phyloP scores from a whole-genome alignment of 2,113 vertebrate genomes.

The Chroicocephalus ridibundus region DNA sequence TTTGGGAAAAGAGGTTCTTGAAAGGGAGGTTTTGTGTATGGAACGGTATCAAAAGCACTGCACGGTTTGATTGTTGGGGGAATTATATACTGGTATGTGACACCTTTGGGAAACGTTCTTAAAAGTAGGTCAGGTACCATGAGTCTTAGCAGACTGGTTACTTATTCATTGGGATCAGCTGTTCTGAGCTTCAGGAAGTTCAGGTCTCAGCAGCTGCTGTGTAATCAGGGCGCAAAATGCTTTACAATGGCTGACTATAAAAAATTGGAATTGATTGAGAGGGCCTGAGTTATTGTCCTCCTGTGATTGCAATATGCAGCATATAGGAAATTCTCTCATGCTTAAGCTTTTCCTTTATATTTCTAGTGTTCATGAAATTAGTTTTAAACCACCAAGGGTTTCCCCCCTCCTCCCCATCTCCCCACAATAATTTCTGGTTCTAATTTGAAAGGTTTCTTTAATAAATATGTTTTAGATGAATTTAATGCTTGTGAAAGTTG shows the following conservation, averaged over 20 bases:
- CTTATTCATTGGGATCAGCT: slow-evolving; percentile 59
- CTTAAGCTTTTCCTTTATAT: slow-evolving; percentile 28
- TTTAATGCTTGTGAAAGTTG: neutral
- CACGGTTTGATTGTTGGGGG: slow-evolving; percentile 2
- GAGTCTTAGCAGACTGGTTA: slow-evolving; percentile 31
- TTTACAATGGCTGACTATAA: slow-evolving; percentile 36
- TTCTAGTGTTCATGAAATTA: slow-evolving; percentile 37
- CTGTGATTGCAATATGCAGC: slow-evolving; percentile 10
- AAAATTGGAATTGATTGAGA: slow-evolving; percentile 48
- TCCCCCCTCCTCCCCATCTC: neutral
- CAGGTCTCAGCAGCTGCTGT: slow-evolving; percentile 58
- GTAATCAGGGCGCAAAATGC: slow-evolving; percentile 28
- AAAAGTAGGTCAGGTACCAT: slow-evolving; percentile 47
- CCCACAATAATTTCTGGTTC: slow-evolving; percentile 21
- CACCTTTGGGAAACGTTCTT: slow-evolving; percentile 37
- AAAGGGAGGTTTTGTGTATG: slow-evolving; percentile 3
- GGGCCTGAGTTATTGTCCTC: slow-evolving; percentile 57
- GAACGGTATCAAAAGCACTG: neutral
- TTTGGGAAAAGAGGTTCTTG: slow-evolving; percentile 27
- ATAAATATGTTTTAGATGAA: slow-evolving; percentile 1
- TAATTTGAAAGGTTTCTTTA: neutral
- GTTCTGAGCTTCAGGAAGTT: slow-evolving; percentile 52
- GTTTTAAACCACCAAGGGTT: slow-evolving; percentile 31
- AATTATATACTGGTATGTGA: slow-evolving; percentile 20
- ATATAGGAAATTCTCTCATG: slow-evolving; percentile 34